Base-by-base conservation (phyloP, 2,113 vertebrate species). In the Austrofundulus limnaeus region DNA sequence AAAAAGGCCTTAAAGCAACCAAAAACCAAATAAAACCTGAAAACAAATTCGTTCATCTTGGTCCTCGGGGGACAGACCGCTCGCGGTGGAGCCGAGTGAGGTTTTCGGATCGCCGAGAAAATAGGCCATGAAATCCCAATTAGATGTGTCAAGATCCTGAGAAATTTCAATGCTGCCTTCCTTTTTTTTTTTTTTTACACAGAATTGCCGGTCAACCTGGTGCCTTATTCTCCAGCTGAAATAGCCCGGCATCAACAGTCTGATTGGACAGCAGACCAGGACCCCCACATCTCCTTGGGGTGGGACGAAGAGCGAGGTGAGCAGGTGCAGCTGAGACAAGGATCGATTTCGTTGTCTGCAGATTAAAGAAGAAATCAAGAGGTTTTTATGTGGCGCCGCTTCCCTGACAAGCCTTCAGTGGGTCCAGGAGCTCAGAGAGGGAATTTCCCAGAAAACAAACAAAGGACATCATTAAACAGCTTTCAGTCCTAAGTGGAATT, bases 321-420 rank as follows among this genome's bases (percentile, higher is more conserved):
- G 84, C 81, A 88, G 87, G 85, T 87, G 87, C 70, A 71, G 56
- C 75, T 66, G 75, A 82, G 81, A 80, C 60, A 21, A 24, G n/a
- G 80, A 90, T 90, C 83, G 81, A 90, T 91, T 86, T 72, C 81
- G 85, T 77, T 84, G 87, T 87, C 87, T 62, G 16, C 71, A 68
- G 88, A 89, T 89, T 88, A 90, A 89, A 89, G 88, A 88, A 90
- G 85, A 88, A 90, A 88, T 90, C 87, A 81, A 75, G 82, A 61
- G 23, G 69, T 24, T 63, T 72, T 85, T 68, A 65, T 75, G 82
- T 86, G 83, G 80, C 67, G 47, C 69, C n/a, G n/a, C 70, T 84
- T n/a, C 67, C 56, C 63, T 79, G 83, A 83, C 84, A 85, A 58
- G 51, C 62, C 55, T 81, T 87, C 69, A 72, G 81, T 81, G 62